These are phyloP conservation scores for Haliclona indistincta DNA, from an alignment of 37 sponge, comb jelly and placozoan species.

Conservation along the genomic window DNA sequence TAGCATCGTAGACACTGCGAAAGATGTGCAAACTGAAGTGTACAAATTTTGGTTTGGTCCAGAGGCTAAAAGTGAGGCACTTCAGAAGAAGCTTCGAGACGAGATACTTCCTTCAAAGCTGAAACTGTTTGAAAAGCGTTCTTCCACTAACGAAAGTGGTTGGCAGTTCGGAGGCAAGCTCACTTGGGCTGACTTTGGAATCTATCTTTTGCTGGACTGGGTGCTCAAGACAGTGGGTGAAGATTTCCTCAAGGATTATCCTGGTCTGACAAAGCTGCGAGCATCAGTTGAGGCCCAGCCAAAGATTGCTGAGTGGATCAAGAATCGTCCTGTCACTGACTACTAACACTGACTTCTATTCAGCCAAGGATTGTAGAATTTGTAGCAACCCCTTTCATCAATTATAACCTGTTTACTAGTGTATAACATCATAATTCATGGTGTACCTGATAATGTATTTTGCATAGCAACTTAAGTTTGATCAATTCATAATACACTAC, in stretches of 20 bases:
- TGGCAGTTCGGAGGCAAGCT: conserved; percentile 1
- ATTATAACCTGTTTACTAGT: no score
- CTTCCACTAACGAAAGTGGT: conserved; percentile 3
- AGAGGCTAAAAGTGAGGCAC: conserved; percentile 9
- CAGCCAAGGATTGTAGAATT: no score
- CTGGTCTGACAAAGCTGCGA: conserved; percentile 32
- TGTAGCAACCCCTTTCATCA: no score
- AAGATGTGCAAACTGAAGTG: no score
- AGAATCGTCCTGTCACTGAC: conserved; percentile 33
- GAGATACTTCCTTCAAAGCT: conserved; percentile 1
- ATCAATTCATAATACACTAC: no score
- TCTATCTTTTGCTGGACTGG: background rate
- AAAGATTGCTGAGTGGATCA: conserved; percentile 62
- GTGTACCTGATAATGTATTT: no score
- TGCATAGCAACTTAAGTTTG: no score
- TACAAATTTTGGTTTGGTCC: no score
- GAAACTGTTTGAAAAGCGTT: conserved; percentile 6
- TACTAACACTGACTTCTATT: background rate
- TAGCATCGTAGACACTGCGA: conserved; percentile 42
- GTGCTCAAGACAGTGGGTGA: background rate
- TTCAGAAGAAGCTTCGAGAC: background rate
- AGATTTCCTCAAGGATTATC: conserved; percentile 10
- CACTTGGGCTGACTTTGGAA: background rate
- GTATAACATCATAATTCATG: no score
- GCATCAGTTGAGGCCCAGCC: conserved; percentile 32